Conservation (phyloP, 2,797 vertebrate genomes). For the Vireo griseus region DNA sequence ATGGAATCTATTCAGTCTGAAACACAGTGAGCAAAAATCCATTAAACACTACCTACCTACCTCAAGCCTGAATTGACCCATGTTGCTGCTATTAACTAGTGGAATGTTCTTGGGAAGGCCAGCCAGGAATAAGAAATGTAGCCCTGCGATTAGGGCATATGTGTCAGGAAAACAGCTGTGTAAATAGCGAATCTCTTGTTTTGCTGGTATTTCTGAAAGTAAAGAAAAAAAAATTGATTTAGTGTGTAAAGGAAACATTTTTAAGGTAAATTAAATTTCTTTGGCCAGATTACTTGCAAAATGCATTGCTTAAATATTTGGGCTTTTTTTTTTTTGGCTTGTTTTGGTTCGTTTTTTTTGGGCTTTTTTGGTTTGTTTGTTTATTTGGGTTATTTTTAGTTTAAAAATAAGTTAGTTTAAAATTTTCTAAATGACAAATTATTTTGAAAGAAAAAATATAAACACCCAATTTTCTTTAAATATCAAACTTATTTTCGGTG, state of each 20-base stretch:
- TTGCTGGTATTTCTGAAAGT: background rate
- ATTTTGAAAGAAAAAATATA: background rate
- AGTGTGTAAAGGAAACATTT: background rate
- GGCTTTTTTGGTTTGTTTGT: background rate
- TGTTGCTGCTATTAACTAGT: slow-evolving; percentile 7
- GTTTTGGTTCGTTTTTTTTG: no score
- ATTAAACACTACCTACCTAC: background rate
- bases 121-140: slow-evolving; percentile 54
- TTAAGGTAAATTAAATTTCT: background rate
- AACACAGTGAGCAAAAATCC: background rate
- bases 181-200: slow-evolving; percentile 44
- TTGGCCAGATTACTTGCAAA: background rate
- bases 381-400: background rate
- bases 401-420: background rate
- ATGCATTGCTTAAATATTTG: background rate
- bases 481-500: background rate
- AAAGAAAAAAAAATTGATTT: background rate
- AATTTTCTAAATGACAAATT: background rate
- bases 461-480: background rate
- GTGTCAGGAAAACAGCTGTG: slow-evolving; percentile 42
- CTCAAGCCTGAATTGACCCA: background rate
- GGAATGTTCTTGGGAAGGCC: slow-evolving; percentile 25
- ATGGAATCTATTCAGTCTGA: background rate
- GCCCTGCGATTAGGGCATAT: background rate
- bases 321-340: background rate